These are phyloP conservation scores for Hydrozoanthus gracilis DNA, from an alignment of 92 coral and sea anemone species.

Conservation along the genomic window DNA sequence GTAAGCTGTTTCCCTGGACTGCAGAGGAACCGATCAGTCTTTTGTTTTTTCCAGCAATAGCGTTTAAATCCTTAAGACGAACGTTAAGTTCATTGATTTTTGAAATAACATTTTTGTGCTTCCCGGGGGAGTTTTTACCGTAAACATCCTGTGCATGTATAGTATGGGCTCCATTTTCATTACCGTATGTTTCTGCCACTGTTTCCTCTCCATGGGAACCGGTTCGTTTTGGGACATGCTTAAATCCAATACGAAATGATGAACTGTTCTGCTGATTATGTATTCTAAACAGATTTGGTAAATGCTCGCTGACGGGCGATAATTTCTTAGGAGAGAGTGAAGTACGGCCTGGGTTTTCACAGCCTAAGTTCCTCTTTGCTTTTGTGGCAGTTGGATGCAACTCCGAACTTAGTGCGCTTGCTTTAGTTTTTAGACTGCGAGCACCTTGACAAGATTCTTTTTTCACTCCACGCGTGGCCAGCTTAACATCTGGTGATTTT, in stretches of 20 bases:
- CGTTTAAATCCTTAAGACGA: slow-evolving; percentile 65
- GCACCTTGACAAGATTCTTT: neutral
- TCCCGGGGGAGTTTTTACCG: slow-evolving; percentile 39
- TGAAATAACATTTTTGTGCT: slow-evolving; percentile 40
- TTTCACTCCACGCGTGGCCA: neutral
- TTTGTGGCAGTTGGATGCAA: neutral
- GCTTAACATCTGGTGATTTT: neutral
- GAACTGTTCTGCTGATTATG: slow-evolving; percentile 77
- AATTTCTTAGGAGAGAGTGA: slow-evolving; percentile 56
- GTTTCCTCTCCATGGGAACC: slow-evolving; percentile 5
- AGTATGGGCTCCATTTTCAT: neutral
- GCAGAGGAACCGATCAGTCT: neutral
- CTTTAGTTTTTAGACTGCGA: too few relatives aligned
- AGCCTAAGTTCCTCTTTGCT: neutral
- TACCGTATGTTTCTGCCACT: neutral
- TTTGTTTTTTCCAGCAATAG: slow-evolving; percentile 6
- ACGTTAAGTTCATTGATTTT: slow-evolving; percentile 69
- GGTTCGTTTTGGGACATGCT: slow-evolving; percentile 38
- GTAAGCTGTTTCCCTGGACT: slow-evolving; percentile 4
- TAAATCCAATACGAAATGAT: slow-evolving; percentile 78
- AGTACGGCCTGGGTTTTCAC: slow-evolving; percentile 55
- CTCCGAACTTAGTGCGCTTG: neutral
- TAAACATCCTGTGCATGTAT: slow-evolving; percentile 19
- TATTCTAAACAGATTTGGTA: slow-evolving; percentile 60
- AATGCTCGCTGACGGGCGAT: slow-evolving; percentile 64